Percentiles rank a stretch among this genome's conserved stretches.
These are phyloP conservation scores for Oryctolagus cuniculus DNA, from an alignment of 2,113 vertebrate genomes.

Conservation along the genomic window mOryCun1.1 NC_091433.1:158334001-158334500, in stretches of 20 bases:
- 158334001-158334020: conserved; percentile 47
- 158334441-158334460: neutral
- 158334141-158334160: conserved; percentile 51
- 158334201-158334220: conserved; percentile 50
- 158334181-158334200: conserved; percentile 62
- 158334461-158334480: neutral
- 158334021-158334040: neutral
- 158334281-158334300: conserved; percentile 70
- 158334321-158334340: conserved; percentile 70
- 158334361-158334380: conserved; percentile 74
- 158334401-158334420: neutral
- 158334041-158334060: conserved; percentile 1
- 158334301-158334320: conserved; percentile 71
- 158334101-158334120: conserved; percentile 32
- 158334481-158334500: neutral
- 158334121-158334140: conserved; percentile 58
- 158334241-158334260: conserved; percentile 70
- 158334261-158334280: conserved; percentile 51
- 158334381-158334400: conserved; percentile 63
- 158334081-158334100: conserved; percentile 37
- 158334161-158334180: conserved; percentile 65
- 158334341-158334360: conserved; percentile 64
- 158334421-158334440: neutral
- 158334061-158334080: neutral
- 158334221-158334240: conserved; percentile 63